Evolutionary conservation across 2,888 invertebrate species (phyloP), one percentile per base, ranked within the genome.

Genomic region (Megastigmus dorsalis): DNA sequence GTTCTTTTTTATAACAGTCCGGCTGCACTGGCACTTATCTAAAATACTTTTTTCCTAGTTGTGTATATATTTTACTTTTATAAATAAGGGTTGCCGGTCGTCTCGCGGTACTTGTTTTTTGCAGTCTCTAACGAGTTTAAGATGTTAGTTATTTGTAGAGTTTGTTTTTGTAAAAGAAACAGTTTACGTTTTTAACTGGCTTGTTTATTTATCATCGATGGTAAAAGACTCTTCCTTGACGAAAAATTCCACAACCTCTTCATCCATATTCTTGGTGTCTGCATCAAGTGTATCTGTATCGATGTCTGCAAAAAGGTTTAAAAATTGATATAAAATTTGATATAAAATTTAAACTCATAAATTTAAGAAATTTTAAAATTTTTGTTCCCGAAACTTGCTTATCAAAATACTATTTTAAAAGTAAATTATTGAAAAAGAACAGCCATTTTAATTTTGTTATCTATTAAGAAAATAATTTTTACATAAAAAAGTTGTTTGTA

Each of bases 161-260:
- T 50, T 66, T 60, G 18, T 33, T 23, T 72, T 55, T 72, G n/a
- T 41, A 26, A 45, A 66, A 36, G 20, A 57, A 57, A 45, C 20
- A 54, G 36, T 2, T 52, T 20, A 33, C 20, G 43, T 48, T 13
- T 50, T 57, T 38, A 63, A 50, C 38, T 7, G 9, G 43, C 13
- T 48, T 9, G 45, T 66, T 62, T 93, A 95, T 76, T 86, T 86
- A 45, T 85, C 85, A 91, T 95, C 95, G 86, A 95, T 90, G 81
- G 93, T 89, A 20, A 93, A 94, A 84, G 92, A 92, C 92, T 98
- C 97, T 91, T 98, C 97, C 92, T 97, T 97, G 88, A 98, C 93
- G 91, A 98, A 95, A 94, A 98, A 97, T 93, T 98, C 98, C 85
- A 98, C 94, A 86, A 95, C 91, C 91, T 98, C 98, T 88, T 98